Evolutionary conservation across 2,888 invertebrate species (phyloP), one percentile per base, ranked within the genome.

Genomic region (Eupsilia transversa): DNA sequence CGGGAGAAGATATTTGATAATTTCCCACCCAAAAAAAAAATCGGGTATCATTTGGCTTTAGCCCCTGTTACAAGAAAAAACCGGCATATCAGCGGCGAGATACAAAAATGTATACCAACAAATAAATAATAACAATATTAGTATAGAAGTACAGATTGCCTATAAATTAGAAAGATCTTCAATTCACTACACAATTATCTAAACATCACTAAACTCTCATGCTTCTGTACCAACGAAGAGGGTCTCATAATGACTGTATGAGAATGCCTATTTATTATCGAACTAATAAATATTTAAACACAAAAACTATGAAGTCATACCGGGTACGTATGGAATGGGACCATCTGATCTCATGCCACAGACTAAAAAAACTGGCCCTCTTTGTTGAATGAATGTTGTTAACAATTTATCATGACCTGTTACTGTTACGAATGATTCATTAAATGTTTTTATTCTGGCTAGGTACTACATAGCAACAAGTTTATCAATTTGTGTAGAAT

Each of bases 351-450:
- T 71, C 59, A 65, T 57, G 54, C 54, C 54, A 49, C 59, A 46
- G 46, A 20, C 61, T 35, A 70, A 85, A 82, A 81, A 81, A 82
- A 82, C 46, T 68, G 17, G 82, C 52, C 49, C 56, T 68, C 76
- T 54, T 85, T 82, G 85, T 82, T 82, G 68, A 72, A 82, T 76
- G 82, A 76, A 82, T 82, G 85, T 59, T 82, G 85, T 59, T 72
- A 61, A 85, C 77, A 69, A 85, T 82, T 82, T 69, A 85, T 82
- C 77, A 77, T 59, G 77, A 82, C 69, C 61, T 59, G 77, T 81
- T 61, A 76, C 67, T 61, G 70, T 66, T 77, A 69, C 65, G 35
- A 82, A 82, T 70, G 77, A 85, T 66, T 82, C 52, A 76, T 71
- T 69, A 54, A 27, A 20, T 33, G 52, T 61, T 71, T 81, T 61